Percentiles rank a stretch among this genome's conserved stretches.
phyloP scores from a whole-genome alignment of 2,888 invertebrate genomes.

The Microdon myrmicae region DNA sequence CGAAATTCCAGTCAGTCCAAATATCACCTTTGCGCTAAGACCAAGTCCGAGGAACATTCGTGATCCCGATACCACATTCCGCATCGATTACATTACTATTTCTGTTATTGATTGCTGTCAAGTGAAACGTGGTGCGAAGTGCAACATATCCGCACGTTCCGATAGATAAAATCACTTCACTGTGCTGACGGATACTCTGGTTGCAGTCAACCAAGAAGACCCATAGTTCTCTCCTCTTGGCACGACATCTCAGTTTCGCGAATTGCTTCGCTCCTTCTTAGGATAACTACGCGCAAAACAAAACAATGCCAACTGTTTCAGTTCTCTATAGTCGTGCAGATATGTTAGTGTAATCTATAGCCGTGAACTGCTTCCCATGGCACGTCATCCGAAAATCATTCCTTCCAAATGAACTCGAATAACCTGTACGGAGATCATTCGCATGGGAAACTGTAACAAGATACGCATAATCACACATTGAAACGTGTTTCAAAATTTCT shows the following conservation, averaged over 20 bases:
- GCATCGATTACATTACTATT: conserved; percentile 46
- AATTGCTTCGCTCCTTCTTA: conserved; percentile 25
- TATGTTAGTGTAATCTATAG: no score
- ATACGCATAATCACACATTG: no score
- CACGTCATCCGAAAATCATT: no score
- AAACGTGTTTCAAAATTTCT: no score
- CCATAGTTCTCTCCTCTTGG: no score
- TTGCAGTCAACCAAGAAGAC: no score
- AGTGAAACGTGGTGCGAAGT: conserved; percentile 21
- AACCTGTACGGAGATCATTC: no score
- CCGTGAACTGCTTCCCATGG: no score
- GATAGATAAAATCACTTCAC: conserved; percentile 22
- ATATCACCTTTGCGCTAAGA: conserved; percentile 19
- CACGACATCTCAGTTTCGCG: conserved; percentile 33
- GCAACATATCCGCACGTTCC: conserved; percentile 23
- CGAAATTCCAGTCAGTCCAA: conserved; percentile 30
- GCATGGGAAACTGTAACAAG: no score
- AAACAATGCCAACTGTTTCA: no score
- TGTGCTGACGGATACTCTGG: conserved; percentile 9
- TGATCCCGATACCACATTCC: conserved; percentile 41
- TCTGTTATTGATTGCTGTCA: conserved; percentile 48
- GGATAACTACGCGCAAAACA: conserved; percentile 10
- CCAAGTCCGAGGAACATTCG: conserved; percentile 11
- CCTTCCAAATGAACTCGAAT: no score
- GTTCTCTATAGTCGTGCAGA: no score